A percentile compares a stretch with the other conserved stretches of the same genome.
Evolutionary conservation across 2,888 invertebrate species (phyloP).

Genomic region (Rutpela maculata): DNA sequence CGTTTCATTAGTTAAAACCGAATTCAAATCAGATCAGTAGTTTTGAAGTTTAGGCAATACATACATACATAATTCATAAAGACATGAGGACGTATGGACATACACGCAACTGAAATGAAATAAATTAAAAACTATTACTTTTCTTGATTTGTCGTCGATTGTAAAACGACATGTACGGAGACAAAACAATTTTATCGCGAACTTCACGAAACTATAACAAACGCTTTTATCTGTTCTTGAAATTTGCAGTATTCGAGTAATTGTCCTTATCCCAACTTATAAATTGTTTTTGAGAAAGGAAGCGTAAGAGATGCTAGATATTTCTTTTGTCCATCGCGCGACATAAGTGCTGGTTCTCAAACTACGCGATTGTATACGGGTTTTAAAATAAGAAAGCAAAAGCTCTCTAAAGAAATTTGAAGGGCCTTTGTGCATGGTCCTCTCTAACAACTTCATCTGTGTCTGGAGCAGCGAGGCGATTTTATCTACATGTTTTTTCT

Average conservation of each 20-base stretch:
- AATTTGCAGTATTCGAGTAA: conserved; percentile 4
- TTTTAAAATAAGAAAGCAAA: conserved; percentile 34
- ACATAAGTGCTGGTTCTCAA: conserved; percentile 21
- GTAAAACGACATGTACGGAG: not conserved
- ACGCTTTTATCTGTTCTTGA: not conserved
- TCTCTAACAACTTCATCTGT: conserved; percentile 36
- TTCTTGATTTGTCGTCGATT: not conserved
- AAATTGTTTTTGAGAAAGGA: conserved; percentile 26
- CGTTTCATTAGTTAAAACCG: too few relatives aligned
- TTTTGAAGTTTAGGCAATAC: too few relatives aligned
- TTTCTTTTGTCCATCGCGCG: conserved; percentile 29
- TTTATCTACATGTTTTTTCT: conserved; percentile 30
- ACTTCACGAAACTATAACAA: not conserved
- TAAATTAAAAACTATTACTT: too few relatives aligned
- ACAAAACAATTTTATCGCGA: not conserved
- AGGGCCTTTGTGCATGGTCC: conserved; percentile 14
- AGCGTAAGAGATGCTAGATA: conserved; percentile 17
- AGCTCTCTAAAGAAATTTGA: conserved; percentile 31
- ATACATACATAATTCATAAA: too few relatives aligned
- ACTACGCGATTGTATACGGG: conserved; percentile 17
- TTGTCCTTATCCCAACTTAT: conserved; percentile 14
- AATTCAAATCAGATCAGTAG: too few relatives aligned
- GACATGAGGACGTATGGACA: too few relatives aligned
- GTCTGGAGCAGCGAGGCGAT: conserved; percentile 27
- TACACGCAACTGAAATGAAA: too few relatives aligned